These are phyloP conservation scores for Macroglossus sobrinus DNA, from an alignment of 2,113 vertebrate species.

Conservation along the genomic window DNA sequence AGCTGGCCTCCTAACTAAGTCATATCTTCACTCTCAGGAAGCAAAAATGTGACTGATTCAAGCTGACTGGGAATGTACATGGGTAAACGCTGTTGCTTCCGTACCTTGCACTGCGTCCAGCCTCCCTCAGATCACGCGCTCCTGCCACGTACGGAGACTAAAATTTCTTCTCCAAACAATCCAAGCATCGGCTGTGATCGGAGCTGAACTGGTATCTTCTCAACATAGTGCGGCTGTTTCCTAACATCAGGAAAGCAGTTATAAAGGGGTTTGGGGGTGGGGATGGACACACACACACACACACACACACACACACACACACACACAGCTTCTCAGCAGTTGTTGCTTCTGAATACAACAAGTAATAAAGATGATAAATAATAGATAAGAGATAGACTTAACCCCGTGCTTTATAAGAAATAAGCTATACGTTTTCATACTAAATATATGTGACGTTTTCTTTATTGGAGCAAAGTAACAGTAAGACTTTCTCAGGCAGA, in stretches of 20 bases:
- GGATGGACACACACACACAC: too few relatives aligned
- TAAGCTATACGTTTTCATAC: background rate
- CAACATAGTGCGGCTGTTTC: background rate
- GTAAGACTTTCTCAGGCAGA: background rate
- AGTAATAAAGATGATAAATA: background rate
- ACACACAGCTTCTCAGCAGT: background rate
- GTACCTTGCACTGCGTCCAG: background rate
- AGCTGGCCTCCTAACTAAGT: background rate
- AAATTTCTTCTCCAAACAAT: background rate
- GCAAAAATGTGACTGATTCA: background rate
- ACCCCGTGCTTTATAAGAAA: constrained; percentile 10
- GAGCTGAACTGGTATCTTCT: background rate
- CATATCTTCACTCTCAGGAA: background rate
- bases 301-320: background rate
- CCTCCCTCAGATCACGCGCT: background rate
- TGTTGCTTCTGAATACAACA: background rate
- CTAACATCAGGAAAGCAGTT: background rate
- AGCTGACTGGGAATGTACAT: background rate
- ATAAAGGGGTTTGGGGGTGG: too few relatives aligned
- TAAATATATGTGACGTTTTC: constrained; percentile 45
- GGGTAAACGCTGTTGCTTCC: background rate
- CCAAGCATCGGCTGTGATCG: background rate
- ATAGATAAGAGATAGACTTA: background rate
- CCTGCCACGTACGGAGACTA: background rate
- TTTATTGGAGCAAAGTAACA: constrained; percentile 29